Evolutionary conservation across 2,113 vertebrate species (phyloP).

Genomic region (Epinephelus fuscoguttatus): DNA sequence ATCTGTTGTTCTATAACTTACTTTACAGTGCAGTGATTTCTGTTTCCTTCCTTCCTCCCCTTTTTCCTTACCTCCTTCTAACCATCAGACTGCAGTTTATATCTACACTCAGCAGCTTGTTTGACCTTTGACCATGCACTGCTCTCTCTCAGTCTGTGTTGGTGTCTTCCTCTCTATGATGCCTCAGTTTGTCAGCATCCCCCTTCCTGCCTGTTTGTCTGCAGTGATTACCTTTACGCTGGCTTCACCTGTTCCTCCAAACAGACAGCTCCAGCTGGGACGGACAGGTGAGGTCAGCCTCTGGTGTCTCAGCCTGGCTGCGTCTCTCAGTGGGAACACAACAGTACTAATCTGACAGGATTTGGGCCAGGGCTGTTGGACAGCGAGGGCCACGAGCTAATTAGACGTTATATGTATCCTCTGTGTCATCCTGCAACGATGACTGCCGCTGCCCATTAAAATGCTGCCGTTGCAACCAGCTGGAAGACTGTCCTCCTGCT

Average conservation of each 20-base stretch:
- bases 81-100: not conserved
- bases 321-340: slow-evolving; percentile 23
- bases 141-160: slow-evolving; percentile 21
- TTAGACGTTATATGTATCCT: slow-evolving; percentile 37
- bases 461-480: slow-evolving; percentile 40
- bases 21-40: not conserved
- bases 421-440: slow-evolving; percentile 10
- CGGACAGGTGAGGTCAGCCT: slow-evolving; percentile 22
- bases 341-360: slow-evolving; percentile 17
- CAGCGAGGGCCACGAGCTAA: slow-evolving; percentile 11
- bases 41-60: not conserved
- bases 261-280: slow-evolving; percentile 24
- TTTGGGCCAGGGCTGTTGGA: slow-evolving; percentile 32
- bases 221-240: slow-evolving; percentile 2
- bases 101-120: not conserved
- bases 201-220: slow-evolving; percentile 33
- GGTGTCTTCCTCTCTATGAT: not conserved
- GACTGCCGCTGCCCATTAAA: slow-evolving; percentile 9
- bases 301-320: not conserved
- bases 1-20: not conserved
- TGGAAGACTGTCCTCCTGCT: slow-evolving; percentile 30
- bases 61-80: not conserved
- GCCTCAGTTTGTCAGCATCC: slow-evolving; percentile 2
- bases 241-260: not conserved
- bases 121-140: slow-evolving; percentile 16